Evolutionary conservation across 2,113 vertebrate species (phyloP).

Genomic region (Rhinolophus sinicus): DNA sequence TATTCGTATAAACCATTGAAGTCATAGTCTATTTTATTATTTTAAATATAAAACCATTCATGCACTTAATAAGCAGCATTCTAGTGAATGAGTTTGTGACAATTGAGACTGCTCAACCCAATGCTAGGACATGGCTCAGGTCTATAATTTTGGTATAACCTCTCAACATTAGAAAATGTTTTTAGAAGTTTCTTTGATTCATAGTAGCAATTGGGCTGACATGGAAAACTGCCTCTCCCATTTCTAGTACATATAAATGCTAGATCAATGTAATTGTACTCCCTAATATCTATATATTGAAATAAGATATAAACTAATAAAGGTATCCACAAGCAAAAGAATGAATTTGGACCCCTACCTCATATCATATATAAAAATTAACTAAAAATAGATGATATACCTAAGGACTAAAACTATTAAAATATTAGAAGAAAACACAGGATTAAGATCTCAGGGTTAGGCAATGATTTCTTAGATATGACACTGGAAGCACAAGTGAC

Average conservation of each 20-base stretch:
- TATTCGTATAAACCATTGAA: background rate
- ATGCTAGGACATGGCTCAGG: background rate
- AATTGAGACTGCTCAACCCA: background rate
- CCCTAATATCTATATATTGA: background rate
- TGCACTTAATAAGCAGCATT: background rate
- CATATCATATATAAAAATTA: background rate
- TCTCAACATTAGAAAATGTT: background rate
- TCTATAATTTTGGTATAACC: background rate
- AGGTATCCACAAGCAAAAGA: background rate
- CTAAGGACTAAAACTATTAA: background rate
- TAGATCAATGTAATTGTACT: background rate
- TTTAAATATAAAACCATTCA: slow-evolving; percentile 2
- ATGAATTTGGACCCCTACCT: background rate
- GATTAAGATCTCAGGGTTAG: background rate
- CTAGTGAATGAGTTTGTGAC: background rate
- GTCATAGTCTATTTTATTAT: background rate
- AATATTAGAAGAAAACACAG: background rate
- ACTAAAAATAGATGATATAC: background rate
- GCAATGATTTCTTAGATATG: no score
- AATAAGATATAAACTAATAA: background rate
- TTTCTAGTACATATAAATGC: background rate
- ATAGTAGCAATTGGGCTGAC: background rate
- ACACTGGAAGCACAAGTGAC: no score
- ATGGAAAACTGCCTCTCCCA: background rate
- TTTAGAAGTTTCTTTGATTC: background rate